phyloP scores from a whole-genome alignment of 2,888 invertebrate genomes.

The Eurois occulta region DNA sequence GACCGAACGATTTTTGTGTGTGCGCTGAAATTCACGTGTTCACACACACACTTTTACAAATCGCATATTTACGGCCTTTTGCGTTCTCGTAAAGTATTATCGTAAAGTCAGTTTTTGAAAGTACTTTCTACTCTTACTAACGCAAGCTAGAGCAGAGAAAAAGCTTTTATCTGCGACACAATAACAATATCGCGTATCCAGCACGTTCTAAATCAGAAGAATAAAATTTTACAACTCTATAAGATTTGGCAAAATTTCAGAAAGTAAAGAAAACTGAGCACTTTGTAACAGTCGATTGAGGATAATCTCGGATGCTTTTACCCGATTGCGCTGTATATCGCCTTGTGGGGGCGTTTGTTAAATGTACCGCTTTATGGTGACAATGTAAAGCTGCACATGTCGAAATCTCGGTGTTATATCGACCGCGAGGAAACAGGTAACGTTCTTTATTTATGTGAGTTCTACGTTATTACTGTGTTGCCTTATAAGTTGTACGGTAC shows the following conservation, averaged over 20 bases:
- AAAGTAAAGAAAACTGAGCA: constrained; percentile 13
- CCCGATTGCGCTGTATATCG: constrained; percentile 26
- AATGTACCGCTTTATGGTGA: constrained; percentile 12
- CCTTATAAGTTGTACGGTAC: background rate
- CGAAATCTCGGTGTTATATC: constrained; percentile 5
- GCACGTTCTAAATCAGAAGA: constrained; percentile 3
- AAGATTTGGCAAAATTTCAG: constrained; percentile 2
- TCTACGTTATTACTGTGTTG: background rate
- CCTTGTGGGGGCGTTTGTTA: constrained; percentile 4
- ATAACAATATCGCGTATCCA: background rate
- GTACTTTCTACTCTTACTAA: background rate
- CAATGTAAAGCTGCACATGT: constrained; percentile 18
- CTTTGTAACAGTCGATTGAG: constrained; percentile 13
- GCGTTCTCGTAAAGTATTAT: background rate
- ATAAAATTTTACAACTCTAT: background rate
- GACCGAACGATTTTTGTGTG: background rate
- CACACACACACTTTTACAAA: background rate
- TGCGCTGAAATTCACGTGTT: background rate
- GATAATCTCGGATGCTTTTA: constrained; percentile 30
- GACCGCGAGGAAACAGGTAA: background rate
- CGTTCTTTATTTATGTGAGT: constrained; percentile 5
- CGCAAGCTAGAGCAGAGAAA: background rate
- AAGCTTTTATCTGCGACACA: constrained; percentile 1
- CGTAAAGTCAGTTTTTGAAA: background rate
- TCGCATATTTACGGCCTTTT: background rate